Percentiles rank a stretch among this genome's conserved stretches.
These are phyloP conservation scores for Chrysodeixis includens DNA, from an alignment of 2,888 invertebrate genomes.

Conservation along the genomic window DNA sequence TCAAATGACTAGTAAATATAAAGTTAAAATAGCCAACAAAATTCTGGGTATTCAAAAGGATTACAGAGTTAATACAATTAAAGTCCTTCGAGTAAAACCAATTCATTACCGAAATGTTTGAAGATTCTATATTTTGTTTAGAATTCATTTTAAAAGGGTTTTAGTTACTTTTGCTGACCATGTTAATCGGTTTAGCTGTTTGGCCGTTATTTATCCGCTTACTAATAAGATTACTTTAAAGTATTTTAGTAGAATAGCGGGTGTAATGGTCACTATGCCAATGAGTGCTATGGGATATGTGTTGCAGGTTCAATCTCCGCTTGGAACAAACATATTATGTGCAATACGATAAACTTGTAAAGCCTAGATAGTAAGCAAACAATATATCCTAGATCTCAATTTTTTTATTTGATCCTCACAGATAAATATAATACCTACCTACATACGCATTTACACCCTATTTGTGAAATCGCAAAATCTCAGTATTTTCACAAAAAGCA, in stretches of 20 bases:
- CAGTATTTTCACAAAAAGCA: neutral
- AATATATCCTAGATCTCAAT: no score
- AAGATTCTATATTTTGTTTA: slow-evolving; percentile 25
- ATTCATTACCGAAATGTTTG: slow-evolving; percentile 40
- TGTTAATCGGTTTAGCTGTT: neutral
- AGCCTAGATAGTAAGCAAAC: no score
- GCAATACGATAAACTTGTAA: no score
- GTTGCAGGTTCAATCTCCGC: no score
- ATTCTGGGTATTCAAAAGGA: slow-evolving; percentile 14
- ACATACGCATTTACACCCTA: no score
- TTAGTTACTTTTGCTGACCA: neutral
- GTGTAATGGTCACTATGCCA: no score
- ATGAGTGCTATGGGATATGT: no score
- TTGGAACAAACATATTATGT: no score
- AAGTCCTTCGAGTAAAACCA: slow-evolving; percentile 25
- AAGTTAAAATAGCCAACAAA: slow-evolving; percentile 13
- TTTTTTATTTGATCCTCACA: neutral
- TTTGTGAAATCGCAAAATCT: neutral
- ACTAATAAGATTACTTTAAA: neutral
- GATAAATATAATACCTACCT: neutral
- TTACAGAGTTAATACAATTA: slow-evolving; percentile 39
- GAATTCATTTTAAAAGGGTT: slow-evolving; percentile 9
- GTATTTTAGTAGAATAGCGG: no score
- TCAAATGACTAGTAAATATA: slow-evolving; percentile 5
- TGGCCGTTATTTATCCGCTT: neutral